Conservation (phyloP, 2,113 vertebrate genomes). For the Rhea americana region DNA sequence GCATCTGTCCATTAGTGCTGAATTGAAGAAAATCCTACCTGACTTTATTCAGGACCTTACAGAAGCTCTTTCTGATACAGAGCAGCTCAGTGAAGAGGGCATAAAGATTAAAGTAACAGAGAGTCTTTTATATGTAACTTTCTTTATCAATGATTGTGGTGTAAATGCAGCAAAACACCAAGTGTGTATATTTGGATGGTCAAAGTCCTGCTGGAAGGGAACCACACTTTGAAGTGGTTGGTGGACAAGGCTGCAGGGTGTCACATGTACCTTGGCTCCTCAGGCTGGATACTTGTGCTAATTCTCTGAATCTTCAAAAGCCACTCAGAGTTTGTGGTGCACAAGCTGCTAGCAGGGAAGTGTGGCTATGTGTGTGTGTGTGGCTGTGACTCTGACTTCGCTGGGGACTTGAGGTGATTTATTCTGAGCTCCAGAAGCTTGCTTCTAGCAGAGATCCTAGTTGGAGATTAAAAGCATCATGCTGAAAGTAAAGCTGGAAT, state of each 20-base stretch:
- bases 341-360: accelerated
- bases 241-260: not conserved
- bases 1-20: not conserved
- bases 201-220: slow-evolving; percentile 49
- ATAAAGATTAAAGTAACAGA: not conserved
- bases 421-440: not conserved
- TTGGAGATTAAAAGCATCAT: not conserved
- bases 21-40: not conserved
- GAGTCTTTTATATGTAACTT: not conserved
- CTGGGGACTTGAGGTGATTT: not conserved
- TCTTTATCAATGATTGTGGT: not conserved
- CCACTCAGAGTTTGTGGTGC: not conserved
- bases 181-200: not conserved
- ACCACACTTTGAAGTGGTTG: not conserved
- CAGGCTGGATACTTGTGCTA: not conserved
- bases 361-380: accelerated
- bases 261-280: not conserved
- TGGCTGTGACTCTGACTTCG: not conserved
- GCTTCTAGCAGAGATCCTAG: not conserved
- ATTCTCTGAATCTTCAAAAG: not conserved
- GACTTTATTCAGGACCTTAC: not conserved
- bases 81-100: not conserved
- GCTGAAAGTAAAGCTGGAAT: not conserved
- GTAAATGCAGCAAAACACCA: not conserved
- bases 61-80: not conserved